These are phyloP conservation scores for Epizoanthus stellaris DNA, from an alignment of 92 coral and sea anemone genomes.

Conservation along the genomic window DNA sequence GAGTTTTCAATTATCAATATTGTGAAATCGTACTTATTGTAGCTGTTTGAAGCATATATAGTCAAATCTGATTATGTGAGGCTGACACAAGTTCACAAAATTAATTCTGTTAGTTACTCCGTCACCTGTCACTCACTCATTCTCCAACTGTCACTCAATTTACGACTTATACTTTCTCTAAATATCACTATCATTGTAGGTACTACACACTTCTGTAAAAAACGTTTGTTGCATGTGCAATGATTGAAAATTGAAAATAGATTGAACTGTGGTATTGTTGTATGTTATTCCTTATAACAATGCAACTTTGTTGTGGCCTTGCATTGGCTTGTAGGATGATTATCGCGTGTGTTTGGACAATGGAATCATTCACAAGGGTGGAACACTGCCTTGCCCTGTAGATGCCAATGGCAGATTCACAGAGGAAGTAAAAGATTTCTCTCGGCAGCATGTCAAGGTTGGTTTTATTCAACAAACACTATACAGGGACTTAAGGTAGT, in stretches of 20 bases:
- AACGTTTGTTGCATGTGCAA: neutral
- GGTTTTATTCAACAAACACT: neutral
- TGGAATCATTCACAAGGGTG: constrained; percentile 90
- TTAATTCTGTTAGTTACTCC: too few relatives aligned
- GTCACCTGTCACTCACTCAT: too few relatives aligned
- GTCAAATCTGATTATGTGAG: too few relatives aligned
- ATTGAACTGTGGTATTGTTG: neutral
- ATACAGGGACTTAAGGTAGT: too few relatives aligned
- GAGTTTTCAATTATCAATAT: neutral
- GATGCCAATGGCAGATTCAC: constrained; percentile 94
- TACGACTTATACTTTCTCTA: too few relatives aligned
- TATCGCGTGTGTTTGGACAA: constrained; percentile 93
- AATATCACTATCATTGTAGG: too few relatives aligned
- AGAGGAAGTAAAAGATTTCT: constrained; percentile 85
- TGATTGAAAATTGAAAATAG: neutral
- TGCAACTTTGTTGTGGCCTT: neutral
- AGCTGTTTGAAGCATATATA: too few relatives aligned
- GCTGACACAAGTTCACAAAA: too few relatives aligned
- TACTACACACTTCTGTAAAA: neutral
- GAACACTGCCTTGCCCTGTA: constrained; percentile 95
- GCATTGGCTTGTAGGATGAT: constrained; percentile 75
- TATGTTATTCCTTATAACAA: neutral
- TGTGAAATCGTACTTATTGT: too few relatives aligned
- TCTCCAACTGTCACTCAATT: too few relatives aligned
- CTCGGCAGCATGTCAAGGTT: constrained; percentile 94